Evolutionary conservation across 2,113 vertebrate species (phyloP), one percentile per base, ranked within the genome.

Genomic region (Nibea albiflora): DNA sequence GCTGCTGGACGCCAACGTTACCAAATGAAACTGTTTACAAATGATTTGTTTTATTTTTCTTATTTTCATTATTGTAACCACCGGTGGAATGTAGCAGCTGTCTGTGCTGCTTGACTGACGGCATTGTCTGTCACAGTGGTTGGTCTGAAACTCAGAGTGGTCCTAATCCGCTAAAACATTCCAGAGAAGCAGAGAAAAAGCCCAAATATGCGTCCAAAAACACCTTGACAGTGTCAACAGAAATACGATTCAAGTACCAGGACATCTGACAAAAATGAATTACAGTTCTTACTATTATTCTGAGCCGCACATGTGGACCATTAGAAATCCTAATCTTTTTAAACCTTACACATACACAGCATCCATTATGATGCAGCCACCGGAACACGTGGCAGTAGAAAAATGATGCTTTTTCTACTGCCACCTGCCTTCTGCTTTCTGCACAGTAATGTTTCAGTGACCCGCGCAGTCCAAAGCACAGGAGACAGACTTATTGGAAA

Each of bases 71-170:
- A 69, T 44, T 57, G 39, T 73, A 61, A 46, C 49, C 57, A 72
- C 15, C 61, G 11, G 65, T 24, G 86, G 86, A 85, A 90, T 86
- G 83, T 12, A 67, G 86, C 84, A 73, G 74, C 85, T 84, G 85
- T 83, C 73, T 81, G 72, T 86, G 84, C 85, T 74, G 88, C 53
- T 56, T 65, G 82, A 73, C 88, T 88, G 79, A 52, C 61, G 66
- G 72, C 82, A 75, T 85, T 90, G 88, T 90, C 56, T 67, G 52
- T 77, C 84, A 63, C 85, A 83, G 89, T 3, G 84, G 86, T 90
- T 31, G 84, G 86, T 87, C 89, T 28, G 61, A 69, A 82, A 50
- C 73, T 75, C 80, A 44, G 54, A 22, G 73, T 63, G 66, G 26
- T 39, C 26, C 61, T 81, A 84, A 91, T 89, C 84, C 71, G 69